Evolutionary conservation across 2,888 invertebrate species (phyloP), one percentile per base, ranked within the genome.

Genomic region (Megalurothrips usitatus): DNA sequence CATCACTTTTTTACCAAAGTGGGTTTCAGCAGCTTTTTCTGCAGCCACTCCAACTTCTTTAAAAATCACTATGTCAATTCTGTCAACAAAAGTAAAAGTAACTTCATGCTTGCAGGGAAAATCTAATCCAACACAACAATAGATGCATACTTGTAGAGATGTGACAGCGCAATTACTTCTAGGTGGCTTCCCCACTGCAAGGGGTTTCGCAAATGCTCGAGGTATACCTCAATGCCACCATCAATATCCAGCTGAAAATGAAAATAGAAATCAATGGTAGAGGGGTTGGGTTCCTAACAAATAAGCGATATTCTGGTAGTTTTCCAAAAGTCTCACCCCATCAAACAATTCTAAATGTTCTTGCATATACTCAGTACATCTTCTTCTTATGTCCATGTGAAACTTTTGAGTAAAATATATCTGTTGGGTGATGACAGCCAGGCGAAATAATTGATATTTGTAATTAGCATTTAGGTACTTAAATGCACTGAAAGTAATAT

Each of bases 341-440:
- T 90, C 89, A 85, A 94, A 94, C 81, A 91, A 87, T 81, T 91
- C 87, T 82, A 88, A 89, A 85, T 93, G 90, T 75, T 90, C 87
- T 82, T 90, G 90, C 90, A 94, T 94, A 87, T 91, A 96, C 23
- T 91, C 89, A 23, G 95, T 90, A 84, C 94, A 94, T 84, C 93
- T 92, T 84, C 90, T 89, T 81, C 96, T 91, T 80, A 96, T 92
- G 85, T 90, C 90, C 84, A 92, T 90, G 86, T 95, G 95, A 87
- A 92, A 92, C 83, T 92, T 88, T 88, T 97, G 92, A 17, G 91
- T 91, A 80, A 88, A 87, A 85, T 90, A 92, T 68, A 91, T 83
- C 90, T 91, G 85, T 47, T 86, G 86, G 83, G 34, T 43, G 34
- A 43, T 43, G 34, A 43, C 34, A 43, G 34, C 3, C 34, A 43